phyloP scores from a whole-genome alignment of 2,797 vertebrate species.

The Pseudopleuronectes americanus region DNA sequence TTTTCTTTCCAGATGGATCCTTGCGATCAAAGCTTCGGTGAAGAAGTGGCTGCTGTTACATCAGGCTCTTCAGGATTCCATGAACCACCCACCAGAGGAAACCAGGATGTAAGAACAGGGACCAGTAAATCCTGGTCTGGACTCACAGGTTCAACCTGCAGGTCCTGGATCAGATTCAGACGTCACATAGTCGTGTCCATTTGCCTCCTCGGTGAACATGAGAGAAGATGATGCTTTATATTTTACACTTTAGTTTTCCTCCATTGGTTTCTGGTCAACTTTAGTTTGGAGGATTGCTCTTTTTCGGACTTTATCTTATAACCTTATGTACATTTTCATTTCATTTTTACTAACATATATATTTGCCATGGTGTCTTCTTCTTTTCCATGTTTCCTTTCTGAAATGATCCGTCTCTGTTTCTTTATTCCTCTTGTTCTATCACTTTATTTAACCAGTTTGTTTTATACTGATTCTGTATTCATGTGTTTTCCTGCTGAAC shows the following conservation, averaged over 20 bases:
- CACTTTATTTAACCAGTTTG: neutral
- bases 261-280: too few species aligned
- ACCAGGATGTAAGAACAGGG: slow-evolving; percentile 85
- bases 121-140: neutral
- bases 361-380: slow-evolving; percentile 5
- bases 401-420: too few species aligned
- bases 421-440: neutral
- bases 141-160: neutral
- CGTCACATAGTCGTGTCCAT: too few species aligned
- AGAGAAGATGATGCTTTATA: neutral
- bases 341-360: neutral
- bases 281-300: too few species aligned
- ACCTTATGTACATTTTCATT: neutral
- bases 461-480: slow-evolving; percentile 7
- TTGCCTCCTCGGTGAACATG: too few species aligned
- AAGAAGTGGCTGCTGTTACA: slow-evolving; percentile 92
- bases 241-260: neutral
- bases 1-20: slow-evolving; percentile 86
- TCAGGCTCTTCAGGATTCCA: slow-evolving; percentile 89
- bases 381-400: neutral
- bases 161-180: too few species aligned
- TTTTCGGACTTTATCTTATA: neutral
- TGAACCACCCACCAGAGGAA: slow-evolving; percentile 86
- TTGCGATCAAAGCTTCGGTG: slow-evolving; percentile 88
- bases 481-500: slow-evolving; percentile 7